Conservation (phyloP, 2,888 invertebrate genomes). For the Drosophila barbarae region DNA sequence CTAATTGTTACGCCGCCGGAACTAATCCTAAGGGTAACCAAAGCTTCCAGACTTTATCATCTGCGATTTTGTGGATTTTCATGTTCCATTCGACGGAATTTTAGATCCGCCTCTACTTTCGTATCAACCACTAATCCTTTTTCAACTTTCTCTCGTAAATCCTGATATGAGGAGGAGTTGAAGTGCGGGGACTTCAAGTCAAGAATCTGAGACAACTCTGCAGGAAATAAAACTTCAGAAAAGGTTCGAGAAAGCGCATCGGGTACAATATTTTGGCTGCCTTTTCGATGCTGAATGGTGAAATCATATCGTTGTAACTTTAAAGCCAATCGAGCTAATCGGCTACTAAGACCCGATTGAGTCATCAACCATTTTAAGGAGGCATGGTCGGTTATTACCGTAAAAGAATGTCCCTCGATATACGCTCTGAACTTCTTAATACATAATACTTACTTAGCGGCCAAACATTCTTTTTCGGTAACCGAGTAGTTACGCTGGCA, state of each 20-base stretch:
- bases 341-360: slow-evolving; percentile 2
- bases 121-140: neutral
- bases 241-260: neutral
- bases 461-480: neutral
- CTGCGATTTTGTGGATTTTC: neutral
- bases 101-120: neutral
- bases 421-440: slow-evolving; percentile 19
- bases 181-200: neutral
- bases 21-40: slow-evolving; percentile 1
- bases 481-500: neutral
- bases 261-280: slow-evolving; percentile 1
- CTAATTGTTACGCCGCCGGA: neutral
- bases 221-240: neutral
- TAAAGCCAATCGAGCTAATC: neutral
- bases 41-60: neutral
- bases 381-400: neutral
- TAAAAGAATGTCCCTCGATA: slow-evolving; percentile 13
- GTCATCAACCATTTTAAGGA: slow-evolving; percentile 22
- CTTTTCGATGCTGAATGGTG: neutral
- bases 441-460: neutral
- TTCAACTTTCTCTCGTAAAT: neutral
- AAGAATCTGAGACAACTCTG: neutral
- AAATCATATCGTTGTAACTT: slow-evolving; percentile 2
- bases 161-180: neutral
- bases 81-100: neutral